Evolutionary conservation across 1,140 invertebrate species (phyloP).

Genomic region (Aplysia californica): DNA sequence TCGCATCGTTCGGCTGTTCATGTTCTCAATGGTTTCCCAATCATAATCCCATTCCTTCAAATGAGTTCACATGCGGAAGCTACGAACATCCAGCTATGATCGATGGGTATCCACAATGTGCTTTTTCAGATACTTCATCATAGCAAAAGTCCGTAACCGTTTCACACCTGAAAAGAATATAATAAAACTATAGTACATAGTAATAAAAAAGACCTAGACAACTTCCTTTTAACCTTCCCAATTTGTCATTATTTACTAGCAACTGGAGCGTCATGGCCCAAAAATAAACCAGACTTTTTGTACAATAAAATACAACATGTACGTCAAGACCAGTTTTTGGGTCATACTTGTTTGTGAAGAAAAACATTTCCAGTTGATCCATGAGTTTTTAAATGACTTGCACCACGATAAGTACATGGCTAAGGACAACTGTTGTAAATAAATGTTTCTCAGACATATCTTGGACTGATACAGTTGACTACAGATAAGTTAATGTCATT

Average conservation of each 20-base stretch:
- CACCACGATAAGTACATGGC: no score
- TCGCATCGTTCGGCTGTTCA: not conserved
- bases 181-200: not conserved
- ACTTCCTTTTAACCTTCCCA: not conserved
- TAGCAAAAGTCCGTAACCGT: conserved; percentile 10
- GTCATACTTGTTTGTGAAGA: no score
- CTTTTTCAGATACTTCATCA: conserved; percentile 29
- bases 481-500: no score
- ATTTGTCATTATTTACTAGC: not conserved
- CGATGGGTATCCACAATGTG: conserved; percentile 12
- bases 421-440: no score
- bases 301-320: not conserved
- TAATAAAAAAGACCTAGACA: not conserved
- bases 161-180: conserved; percentile 10
- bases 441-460: no score
- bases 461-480: no score
- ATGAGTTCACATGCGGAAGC: not conserved
- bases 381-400: no score
- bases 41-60: not conserved
- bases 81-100: not conserved
- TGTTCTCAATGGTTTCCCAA: not conserved
- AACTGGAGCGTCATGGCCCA: not conserved
- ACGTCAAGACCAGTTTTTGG: no score
- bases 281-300: not conserved
- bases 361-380: no score